phyloP scores from a whole-genome alignment of 2,797 vertebrate species.

The Hephaestus fuliginosus region DNA sequence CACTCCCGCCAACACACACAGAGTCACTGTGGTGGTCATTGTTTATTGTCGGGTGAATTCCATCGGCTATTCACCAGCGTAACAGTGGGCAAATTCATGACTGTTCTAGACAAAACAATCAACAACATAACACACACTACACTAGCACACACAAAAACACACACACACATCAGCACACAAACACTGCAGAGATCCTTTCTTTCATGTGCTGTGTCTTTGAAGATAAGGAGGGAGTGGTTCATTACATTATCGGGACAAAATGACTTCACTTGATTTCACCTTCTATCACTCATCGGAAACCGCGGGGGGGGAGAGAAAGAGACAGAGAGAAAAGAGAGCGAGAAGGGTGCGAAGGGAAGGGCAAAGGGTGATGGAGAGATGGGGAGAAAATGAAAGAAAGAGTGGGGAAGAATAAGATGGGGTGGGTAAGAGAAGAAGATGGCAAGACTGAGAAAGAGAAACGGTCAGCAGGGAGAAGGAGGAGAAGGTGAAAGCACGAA shows the following conservation, averaged over 20 bases:
- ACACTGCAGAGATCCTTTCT: conserved; percentile 47
- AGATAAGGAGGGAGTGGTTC: conserved; percentile 75
- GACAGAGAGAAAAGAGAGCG: too few relatives aligned
- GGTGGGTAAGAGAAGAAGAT: not conserved
- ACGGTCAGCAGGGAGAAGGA: not conserved
- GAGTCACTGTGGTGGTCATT: conserved; percentile 70
- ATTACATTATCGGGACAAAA: conserved; percentile 65
- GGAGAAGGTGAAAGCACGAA: not conserved
- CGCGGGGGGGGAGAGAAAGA: not conserved
- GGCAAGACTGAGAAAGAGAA: not conserved
- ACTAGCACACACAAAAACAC: conserved; percentile 20
- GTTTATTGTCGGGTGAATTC: conserved; percentile 72
- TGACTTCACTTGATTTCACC: conserved; percentile 69
- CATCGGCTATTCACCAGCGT: conserved; percentile 68
- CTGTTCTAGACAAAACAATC: conserved; percentile 76
- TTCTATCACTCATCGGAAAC: conserved; percentile 51
- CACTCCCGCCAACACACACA: conserved; percentile 47
- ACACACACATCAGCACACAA: conserved; percentile 4
- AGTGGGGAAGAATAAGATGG: not conserved
- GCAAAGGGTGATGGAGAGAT: conserved; percentile 20
- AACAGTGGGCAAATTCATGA: conserved; percentile 78
- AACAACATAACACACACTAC: conserved; percentile 45
- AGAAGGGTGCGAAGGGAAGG: not conserved
- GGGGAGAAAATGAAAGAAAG: conserved; percentile 16
- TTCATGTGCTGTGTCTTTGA: conserved; percentile 70